Evolutionary conservation across 2,113 vertebrate species (phyloP).

Genomic region (Pogonocichla stellata): DNA sequence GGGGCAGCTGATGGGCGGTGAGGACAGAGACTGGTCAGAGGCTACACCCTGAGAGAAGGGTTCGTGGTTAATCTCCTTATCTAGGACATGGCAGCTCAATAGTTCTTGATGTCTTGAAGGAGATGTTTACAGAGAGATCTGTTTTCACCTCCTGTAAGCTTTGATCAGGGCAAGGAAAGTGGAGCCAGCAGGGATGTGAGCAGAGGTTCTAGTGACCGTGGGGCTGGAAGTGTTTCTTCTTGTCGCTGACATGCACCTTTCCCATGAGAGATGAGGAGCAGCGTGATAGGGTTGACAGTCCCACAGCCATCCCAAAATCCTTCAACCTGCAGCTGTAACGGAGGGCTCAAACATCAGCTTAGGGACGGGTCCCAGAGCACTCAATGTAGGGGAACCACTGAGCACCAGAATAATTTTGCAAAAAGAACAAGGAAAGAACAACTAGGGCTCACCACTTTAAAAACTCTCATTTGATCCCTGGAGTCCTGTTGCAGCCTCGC

Average conservation of each 20-base stretch:
- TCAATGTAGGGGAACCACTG: fast-evolving
- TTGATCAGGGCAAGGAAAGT: background rate
- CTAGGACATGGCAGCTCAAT: background rate
- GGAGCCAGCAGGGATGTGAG: background rate
- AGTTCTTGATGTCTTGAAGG: background rate
- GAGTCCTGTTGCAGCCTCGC: fast-evolving
- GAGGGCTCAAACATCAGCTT: background rate
- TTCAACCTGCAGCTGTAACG: fast-evolving
- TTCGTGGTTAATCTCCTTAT: background rate
- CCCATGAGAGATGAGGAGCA: background rate
- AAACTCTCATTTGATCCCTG: background rate
- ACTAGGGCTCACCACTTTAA: background rate
- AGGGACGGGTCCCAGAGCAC: background rate
- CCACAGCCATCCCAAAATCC: background rate
- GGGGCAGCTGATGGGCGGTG: fast-evolving
- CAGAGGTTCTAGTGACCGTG: background rate
- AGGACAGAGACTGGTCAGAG: fast-evolving
- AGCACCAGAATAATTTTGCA: background rate
- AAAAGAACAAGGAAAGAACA: background rate
- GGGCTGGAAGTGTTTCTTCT: background rate
- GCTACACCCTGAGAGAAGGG: background rate
- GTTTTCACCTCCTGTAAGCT: background rate
- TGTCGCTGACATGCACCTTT: background rate
- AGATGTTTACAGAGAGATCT: background rate
- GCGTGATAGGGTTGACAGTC: background rate